A percentile compares a stretch with the other conserved stretches of the same genome.
Conservation (phyloP, 35 echinoderm and acorn worm genomes). For the Acanthaster planci region DNA sequence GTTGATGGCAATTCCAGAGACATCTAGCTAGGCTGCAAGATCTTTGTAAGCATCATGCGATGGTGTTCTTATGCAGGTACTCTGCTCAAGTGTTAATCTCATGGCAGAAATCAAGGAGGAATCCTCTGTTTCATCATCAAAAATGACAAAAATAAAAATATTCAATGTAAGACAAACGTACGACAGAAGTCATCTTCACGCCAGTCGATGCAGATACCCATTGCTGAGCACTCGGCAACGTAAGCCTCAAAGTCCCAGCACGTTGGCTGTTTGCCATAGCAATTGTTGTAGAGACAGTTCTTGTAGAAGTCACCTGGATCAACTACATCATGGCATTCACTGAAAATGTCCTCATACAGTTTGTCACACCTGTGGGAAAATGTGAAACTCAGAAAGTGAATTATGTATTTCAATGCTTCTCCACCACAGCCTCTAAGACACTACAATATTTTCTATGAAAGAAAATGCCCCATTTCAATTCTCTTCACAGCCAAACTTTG, state of each 20-base stretch:
- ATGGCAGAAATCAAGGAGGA: background rate
- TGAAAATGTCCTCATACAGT: slow-evolving; percentile 50
- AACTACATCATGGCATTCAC: slow-evolving; percentile 39
- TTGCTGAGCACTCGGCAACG: slow-evolving; percentile 30
- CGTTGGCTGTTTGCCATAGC: slow-evolving; percentile 36
- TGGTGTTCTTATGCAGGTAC: background rate
- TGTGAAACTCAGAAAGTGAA: no score
- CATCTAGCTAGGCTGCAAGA: background rate
- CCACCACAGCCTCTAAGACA: no score
- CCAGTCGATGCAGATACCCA: slow-evolving; percentile 73
- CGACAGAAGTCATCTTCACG: slow-evolving; percentile 74
- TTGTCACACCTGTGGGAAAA: slow-evolving; percentile 28
- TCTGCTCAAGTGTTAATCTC: background rate
- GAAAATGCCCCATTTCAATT: no score
- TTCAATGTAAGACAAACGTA: slow-evolving; percentile 27
- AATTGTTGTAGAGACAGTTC: slow-evolving; percentile 58
- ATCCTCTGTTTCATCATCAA: background rate
- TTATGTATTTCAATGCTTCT: no score
- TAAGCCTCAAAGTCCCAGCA: slow-evolving; percentile 66
- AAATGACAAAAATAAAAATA: background rate
- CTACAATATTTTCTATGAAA: no score
- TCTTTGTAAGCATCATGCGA: background rate
- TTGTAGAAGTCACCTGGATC: slow-evolving; percentile 42
- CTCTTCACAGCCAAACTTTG: no score
- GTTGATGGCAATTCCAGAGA: no score